phyloP scores from a whole-genome alignment of 2,113 vertebrate species.

The Macrotis lagotis region DNA sequence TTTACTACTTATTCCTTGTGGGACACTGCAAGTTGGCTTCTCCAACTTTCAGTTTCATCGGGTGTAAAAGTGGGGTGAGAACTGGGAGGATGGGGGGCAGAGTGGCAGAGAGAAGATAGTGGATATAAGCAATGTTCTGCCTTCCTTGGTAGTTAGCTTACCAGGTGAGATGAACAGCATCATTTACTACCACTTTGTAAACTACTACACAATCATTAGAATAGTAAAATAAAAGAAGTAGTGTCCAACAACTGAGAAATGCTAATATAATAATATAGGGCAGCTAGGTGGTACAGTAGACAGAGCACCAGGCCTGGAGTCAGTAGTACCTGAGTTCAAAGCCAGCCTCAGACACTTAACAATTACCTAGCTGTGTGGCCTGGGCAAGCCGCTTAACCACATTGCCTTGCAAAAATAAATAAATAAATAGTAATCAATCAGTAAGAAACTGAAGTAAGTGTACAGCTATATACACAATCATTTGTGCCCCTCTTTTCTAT shows the following conservation, averaged over 20 bases:
- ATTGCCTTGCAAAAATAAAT: no score
- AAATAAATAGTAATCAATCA: background rate
- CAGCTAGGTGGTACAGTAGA: background rate
- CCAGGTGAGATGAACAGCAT: background rate
- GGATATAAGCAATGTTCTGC: background rate
- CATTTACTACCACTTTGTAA: background rate
- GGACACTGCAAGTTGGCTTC: background rate
- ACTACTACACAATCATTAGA: background rate
- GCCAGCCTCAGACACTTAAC: background rate
- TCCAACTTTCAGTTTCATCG: background rate
- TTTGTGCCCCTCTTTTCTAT: background rate
- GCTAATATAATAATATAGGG: background rate
- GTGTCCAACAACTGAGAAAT: background rate
- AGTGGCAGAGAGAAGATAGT: background rate
- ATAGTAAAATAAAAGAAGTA: background rate
- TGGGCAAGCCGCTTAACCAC: background rate
- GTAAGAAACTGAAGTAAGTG: background rate
- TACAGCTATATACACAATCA: background rate
- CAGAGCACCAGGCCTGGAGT: background rate
- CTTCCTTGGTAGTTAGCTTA: background rate
- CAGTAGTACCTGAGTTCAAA: background rate
- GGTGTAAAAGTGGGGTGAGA: background rate
- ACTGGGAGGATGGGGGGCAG: no score
- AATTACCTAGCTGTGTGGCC: background rate
- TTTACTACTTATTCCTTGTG: background rate